A percentile compares a stretch with the other conserved stretches of the same genome.
Evolutionary conservation across 2,888 invertebrate species (phyloP).

Genomic region (Caenorhabditis sp.): DNA sequence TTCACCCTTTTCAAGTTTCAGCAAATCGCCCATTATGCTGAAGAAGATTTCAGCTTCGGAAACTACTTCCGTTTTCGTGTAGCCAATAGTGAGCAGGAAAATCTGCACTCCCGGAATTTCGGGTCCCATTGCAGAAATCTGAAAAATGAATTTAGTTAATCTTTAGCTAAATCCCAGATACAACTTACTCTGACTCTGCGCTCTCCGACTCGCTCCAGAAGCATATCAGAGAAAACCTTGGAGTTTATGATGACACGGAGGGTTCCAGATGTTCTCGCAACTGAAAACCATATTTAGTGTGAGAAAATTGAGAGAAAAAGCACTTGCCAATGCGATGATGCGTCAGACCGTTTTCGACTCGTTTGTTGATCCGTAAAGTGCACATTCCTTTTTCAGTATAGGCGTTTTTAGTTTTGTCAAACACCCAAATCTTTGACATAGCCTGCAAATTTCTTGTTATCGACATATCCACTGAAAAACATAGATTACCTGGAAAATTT

Average conservation of each 20-base stretch:
- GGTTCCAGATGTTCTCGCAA: conserved; percentile 75
- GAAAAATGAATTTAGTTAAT: no score
- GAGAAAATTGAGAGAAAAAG: not conserved
- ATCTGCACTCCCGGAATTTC: conserved; percentile 72
- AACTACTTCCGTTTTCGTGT: conserved; percentile 48
- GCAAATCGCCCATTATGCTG: conserved; percentile 43
- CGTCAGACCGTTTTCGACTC: conserved; percentile 45
- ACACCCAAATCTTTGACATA: conserved; percentile 74
- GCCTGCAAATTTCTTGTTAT: conserved; percentile 61
- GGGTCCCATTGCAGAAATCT: conserved; percentile 73
- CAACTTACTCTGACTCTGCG: conserved; percentile 58
- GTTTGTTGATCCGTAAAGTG: conserved; percentile 57
- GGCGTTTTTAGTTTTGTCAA: conserved; percentile 67
- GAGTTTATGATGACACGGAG: conserved; percentile 76
- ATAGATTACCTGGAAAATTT: conserved; percentile 66
- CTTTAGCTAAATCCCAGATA: not conserved
- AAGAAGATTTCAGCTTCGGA: conserved; percentile 49
- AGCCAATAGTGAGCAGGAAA: conserved; percentile 71
- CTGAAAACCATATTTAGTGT: conserved; percentile 56
- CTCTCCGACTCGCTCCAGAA: conserved; percentile 72
- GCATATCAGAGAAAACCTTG: conserved; percentile 72
- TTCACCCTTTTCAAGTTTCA: conserved; percentile 53
- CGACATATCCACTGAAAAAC: not conserved
- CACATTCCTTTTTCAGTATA: conserved; percentile 75
- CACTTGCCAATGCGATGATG: conserved; percentile 61